Conservation (phyloP, 2,797 vertebrate species). For the Setipinna tenuifilis region DNA sequence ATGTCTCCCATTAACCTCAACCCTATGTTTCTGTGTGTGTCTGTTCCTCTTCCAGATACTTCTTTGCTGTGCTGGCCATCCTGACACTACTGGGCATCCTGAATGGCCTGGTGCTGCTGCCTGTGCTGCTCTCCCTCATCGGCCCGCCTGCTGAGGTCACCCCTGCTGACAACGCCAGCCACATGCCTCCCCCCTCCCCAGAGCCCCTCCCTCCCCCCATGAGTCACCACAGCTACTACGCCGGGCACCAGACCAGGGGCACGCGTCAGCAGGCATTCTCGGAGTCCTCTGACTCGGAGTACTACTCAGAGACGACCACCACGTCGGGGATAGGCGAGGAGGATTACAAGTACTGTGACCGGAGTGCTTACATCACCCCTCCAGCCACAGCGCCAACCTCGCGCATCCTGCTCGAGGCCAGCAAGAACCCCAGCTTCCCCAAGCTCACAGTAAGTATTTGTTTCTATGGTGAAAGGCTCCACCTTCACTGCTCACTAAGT, state of each 20-base stretch:
- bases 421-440: conserved; percentile 85
- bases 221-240: conserved; percentile 79
- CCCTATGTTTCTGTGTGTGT: conserved; percentile 8
- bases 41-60: conserved; percentile 79
- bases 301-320: conserved; percentile 79
- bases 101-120: conserved; percentile 92
- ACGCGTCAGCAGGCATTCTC: conserved; percentile 73
- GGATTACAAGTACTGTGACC: conserved; percentile 79
- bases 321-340: conserved; percentile 77
- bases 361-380: conserved; percentile 69
- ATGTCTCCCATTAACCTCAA: conserved; percentile 15
- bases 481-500: not conserved
- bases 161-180: conserved; percentile 66
- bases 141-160: conserved; percentile 91
- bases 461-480: not conserved
- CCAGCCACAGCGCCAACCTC: conserved; percentile 68
- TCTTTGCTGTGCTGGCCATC: conserved; percentile 92
- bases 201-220: conserved; percentile 77
- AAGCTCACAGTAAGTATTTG: conserved; percentile 73
- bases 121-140: conserved; percentile 90
- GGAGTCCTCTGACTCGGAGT: conserved; percentile 81
- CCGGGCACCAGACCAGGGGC: conserved; percentile 64
- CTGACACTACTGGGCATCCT: conserved; percentile 92
- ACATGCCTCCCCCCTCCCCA: conserved; percentile 70
- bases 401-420: conserved; percentile 82